Evolutionary conservation across 1,140 invertebrate genomes (phyloP).

Genomic region (Ips nitidus): DNA sequence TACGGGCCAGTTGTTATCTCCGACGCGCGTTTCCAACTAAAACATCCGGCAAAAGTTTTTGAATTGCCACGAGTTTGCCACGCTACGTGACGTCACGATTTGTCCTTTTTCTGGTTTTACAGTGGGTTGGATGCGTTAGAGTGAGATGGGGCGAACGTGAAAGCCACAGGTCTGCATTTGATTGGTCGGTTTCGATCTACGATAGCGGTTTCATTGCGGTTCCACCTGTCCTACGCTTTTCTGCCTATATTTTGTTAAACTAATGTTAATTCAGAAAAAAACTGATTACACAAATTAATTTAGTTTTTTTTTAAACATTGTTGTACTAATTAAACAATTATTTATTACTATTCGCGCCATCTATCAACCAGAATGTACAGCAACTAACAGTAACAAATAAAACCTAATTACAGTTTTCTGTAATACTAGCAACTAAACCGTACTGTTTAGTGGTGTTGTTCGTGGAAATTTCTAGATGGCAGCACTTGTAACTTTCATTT

Average conservation of each 20-base stretch:
- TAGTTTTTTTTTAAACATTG: too few relatives aligned
- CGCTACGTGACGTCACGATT: constrained; percentile 35
- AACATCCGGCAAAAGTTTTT: constrained; percentile 32
- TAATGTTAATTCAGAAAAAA: neutral
- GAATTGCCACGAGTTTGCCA: constrained; percentile 33
- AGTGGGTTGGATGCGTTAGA: constrained; percentile 9
- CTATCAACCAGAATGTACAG: too few relatives aligned
- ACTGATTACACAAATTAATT: neutral
- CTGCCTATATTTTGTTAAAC: neutral
- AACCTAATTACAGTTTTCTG: too few relatives aligned
- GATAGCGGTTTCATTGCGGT: constrained; percentile 37
- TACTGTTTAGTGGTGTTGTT: too few relatives aligned
- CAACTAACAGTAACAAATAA: too few relatives aligned
- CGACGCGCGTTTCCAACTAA: constrained; percentile 36
- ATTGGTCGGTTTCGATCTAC: constrained; percentile 38
- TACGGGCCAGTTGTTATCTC: neutral
- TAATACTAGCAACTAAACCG: too few relatives aligned
- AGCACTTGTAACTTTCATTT: too few relatives aligned
- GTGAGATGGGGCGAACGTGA: constrained; percentile 27
- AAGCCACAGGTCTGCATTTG: constrained; percentile 46
- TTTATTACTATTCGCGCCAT: too few relatives aligned
- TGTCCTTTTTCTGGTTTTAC: constrained; percentile 26
- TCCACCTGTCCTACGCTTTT: constrained; percentile 16
- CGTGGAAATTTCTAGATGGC: too few relatives aligned
- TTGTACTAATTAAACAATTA: too few relatives aligned